Percentiles rank a stretch among this genome's conserved stretches.
These are phyloP conservation scores for Nasonovia ribisnigri DNA, from an alignment of 2,888 invertebrate species.

Conservation along the genomic window DNA sequence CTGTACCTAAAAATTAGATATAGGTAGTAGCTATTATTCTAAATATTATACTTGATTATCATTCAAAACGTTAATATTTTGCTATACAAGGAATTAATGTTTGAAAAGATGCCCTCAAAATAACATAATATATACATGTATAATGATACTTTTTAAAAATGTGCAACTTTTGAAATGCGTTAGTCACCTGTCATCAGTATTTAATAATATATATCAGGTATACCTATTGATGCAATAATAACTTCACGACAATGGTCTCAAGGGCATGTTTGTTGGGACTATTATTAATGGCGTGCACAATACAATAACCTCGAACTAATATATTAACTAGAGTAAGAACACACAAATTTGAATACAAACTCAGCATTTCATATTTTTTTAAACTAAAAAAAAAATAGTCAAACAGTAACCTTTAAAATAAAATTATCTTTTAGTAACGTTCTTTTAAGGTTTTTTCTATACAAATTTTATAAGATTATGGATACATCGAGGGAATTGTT, in stretches of 20 bases:
- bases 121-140: not conserved
- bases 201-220: conserved; percentile 24
- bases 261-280: conserved; percentile 43
- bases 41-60: not conserved
- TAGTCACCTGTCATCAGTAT: conserved; percentile 2
- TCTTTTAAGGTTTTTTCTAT: not conserved
- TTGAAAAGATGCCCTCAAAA: not conserved
- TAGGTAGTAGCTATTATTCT: not conserved
- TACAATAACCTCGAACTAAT: conserved; percentile 49
- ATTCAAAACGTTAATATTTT: not conserved
- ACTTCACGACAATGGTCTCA: conserved; percentile 43
- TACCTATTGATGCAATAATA: conserved; percentile 21
- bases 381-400: not conserved
- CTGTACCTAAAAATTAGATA: no score
- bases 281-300: conserved; percentile 43
- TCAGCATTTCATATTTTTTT: not conserved
- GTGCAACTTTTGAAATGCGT: not conserved
- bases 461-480: not conserved
- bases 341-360: conserved; percentile 27
- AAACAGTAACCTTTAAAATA: not conserved
- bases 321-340: conserved; percentile 37
- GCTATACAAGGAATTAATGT: not conserved
- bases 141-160: not conserved
- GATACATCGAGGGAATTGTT: not conserved
- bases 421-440: not conserved